Conservation (phyloP, 2,113 vertebrate genomes). For the Psettodes erumei region DNA sequence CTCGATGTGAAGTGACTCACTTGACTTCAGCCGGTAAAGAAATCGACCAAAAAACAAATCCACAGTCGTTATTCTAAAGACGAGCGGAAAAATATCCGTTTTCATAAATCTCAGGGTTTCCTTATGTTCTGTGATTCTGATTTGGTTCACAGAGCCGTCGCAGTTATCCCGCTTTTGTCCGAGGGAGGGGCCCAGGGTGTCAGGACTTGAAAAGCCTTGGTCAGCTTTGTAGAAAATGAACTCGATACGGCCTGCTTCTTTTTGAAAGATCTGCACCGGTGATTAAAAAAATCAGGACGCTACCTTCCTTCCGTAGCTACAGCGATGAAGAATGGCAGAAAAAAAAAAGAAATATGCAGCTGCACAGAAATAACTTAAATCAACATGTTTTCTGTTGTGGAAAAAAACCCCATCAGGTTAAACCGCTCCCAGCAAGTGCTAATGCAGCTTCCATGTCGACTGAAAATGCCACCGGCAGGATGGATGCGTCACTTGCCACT, state of each 20-base stretch:
- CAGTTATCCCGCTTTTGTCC: not conserved
- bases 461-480: not conserved
- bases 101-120: not conserved
- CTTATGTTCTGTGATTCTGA: not conserved
- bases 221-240: not conserved
- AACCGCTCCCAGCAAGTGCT: not conserved
- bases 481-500: not conserved
- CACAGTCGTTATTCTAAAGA: not conserved
- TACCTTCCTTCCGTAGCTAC: too few species aligned
- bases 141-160: too few species aligned
- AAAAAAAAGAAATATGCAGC: too few species aligned
- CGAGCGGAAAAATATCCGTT: not conserved
- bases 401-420: not conserved
- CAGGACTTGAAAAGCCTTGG: not conserved
- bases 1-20: not conserved
- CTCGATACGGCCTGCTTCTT: not conserved
- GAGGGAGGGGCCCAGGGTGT: not conserved
- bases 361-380: not conserved
- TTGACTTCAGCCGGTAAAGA: too few species aligned
- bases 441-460: not conserved
- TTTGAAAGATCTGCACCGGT: not conserved
- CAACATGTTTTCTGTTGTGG: not conserved
- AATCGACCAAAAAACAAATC: too few species aligned
- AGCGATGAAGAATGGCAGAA: not conserved
- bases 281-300: too few species aligned